Evolutionary conservation across 53 echinoderm and acorn worm species (phyloP), one percentile per base, ranked within the genome.

Genomic region (Holothuria leucospilota): DNA sequence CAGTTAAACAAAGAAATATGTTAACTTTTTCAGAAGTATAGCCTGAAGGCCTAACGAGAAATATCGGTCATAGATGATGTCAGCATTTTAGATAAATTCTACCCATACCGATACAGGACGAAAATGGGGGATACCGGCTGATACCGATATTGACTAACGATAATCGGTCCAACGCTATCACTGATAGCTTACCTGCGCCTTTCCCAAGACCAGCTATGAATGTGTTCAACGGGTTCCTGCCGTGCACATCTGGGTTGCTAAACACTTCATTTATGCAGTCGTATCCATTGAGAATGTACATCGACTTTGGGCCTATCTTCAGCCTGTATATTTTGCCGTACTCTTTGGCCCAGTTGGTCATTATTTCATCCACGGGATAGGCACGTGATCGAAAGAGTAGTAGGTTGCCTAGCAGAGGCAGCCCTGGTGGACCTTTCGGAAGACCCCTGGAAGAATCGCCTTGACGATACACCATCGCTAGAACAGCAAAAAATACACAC

Each of bases 281-380:
- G 61, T 80, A 80, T 18, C 80, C 80, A 38, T 61, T 80, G 16
- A 80, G 14, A 20, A 80, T 59, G 52, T 80, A 80, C 27, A 80
- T 2, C 7, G 38, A 30, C 61, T 80, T 80, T 18, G 80, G 80
- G 28, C 80, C 80, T 20, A 80, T 29, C 26, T 39, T 80, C 60
- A 80, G 27, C 27, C 62, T 21, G 26, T 80, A 80, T 28, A 80
- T 61, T 4, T 80, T 29, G 34, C 80, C 80, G 21, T 80, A 80
- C 24, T 78, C 52, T 52, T 78, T 78, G 26, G 78, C 78, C 78
- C 78, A 78, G 78, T 58, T 78, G 23, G 53, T 78, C 29, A 78
- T 23, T 23, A 51, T 25, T 12, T 27, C 49, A 24, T 25, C 13
- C n/a, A 51, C 53, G 5, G 80, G 61, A 20, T 53, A 12, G 18